These are phyloP conservation scores for Leptura quadrifasciata DNA, from an alignment of 2,888 invertebrate species.

Conservation along the genomic window DNA sequence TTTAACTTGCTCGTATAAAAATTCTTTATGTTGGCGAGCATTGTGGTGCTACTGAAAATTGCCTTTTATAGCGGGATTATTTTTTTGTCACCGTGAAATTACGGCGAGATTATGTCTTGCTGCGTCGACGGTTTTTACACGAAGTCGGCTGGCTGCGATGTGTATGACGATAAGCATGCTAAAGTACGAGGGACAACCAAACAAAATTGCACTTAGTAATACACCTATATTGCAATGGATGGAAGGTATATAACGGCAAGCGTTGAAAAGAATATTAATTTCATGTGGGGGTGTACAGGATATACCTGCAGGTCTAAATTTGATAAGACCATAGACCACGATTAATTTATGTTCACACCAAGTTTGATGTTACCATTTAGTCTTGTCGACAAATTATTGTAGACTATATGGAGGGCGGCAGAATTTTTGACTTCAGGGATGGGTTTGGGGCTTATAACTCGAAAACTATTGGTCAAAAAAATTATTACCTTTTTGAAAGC, in stretches of 20 bases:
- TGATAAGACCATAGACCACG: background rate
- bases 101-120: background rate
- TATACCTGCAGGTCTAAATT: background rate
- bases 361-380: no score
- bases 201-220: background rate
- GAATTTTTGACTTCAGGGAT: no score
- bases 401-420: no score
- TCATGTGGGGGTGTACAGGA: background rate
- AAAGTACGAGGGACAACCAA: background rate
- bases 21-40: background rate
- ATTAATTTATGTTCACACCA: background rate
- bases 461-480: no score
- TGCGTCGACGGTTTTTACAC: slow-evolving; percentile 1
- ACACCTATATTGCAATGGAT: no score
- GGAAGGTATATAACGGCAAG: background rate
- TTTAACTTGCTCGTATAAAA: background rate
- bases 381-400: no score
- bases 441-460: no score
- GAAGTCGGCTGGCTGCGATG: background rate
- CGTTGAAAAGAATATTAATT: background rate
- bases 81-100: slow-evolving; percentile 12
- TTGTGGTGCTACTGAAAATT: slow-evolving; percentile 4
- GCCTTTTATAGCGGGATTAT: slow-evolving; percentile 5
- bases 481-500: no score
- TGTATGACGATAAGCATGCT: background rate